Conservation (phyloP, 2,888 invertebrate species). For the Dascillus cervinus region DNA sequence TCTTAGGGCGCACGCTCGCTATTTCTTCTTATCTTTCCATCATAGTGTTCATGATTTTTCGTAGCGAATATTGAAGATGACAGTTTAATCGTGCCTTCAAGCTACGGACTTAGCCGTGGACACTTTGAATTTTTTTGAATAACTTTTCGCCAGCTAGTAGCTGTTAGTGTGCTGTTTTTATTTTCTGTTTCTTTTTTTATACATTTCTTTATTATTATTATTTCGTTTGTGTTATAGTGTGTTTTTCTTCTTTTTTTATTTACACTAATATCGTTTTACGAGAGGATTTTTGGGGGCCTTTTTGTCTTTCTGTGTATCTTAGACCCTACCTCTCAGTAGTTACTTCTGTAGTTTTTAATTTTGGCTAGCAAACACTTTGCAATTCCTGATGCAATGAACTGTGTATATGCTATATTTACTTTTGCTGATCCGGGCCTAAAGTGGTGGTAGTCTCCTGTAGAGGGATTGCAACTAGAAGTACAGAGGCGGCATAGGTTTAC, state of each 20-base stretch:
- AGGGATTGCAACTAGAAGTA: slow-evolving; percentile 20
- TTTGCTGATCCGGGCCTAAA: slow-evolving; percentile 20
- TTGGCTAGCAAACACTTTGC: slow-evolving; percentile 27
- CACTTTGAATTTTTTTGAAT: too few relatives aligned
- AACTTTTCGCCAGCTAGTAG: slow-evolving; percentile 16
- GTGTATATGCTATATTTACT: slow-evolving; percentile 29
- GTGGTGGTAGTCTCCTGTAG: slow-evolving; percentile 21
- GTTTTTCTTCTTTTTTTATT: slow-evolving; percentile 16
- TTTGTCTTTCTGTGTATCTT: too few relatives aligned
- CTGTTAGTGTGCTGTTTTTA: slow-evolving; percentile 14
- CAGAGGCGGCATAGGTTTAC: slow-evolving; percentile 16
- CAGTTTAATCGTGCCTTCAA: not conserved
- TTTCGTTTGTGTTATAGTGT: slow-evolving; percentile 11
- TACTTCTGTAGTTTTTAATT: slow-evolving; percentile 23
- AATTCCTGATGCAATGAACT: slow-evolving; percentile 40
- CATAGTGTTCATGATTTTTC: slow-evolving; percentile 3
- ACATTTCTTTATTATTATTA: slow-evolving; percentile 9
- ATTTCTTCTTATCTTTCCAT: slow-evolving; percentile 45
- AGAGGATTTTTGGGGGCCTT: too few relatives aligned
- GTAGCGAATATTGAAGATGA: not conserved
- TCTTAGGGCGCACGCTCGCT: slow-evolving; percentile 47
- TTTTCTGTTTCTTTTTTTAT: slow-evolving; percentile 8
- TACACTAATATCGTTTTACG: slow-evolving; percentile 21
- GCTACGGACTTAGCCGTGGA: too few relatives aligned
- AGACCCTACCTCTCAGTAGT: too few relatives aligned